Base-by-base conservation (phyloP, 2,888 invertebrate genomes). In the Chalcis sispes region DNA sequence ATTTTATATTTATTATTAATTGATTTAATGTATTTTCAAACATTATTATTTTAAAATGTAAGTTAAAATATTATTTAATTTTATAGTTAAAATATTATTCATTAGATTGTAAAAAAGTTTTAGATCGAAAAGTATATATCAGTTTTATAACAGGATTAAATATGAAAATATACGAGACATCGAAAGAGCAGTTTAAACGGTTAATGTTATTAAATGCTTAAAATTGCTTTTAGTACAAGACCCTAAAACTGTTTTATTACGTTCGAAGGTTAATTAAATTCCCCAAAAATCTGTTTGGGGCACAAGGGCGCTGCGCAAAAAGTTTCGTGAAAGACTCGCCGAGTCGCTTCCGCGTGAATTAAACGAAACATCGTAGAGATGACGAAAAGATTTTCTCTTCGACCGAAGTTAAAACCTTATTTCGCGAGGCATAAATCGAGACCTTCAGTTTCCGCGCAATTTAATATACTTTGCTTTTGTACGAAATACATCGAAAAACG, bases 361-460 rank as follows among this genome's bases (percentile, higher is more conserved):
- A n/a, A n/a, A n/a, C n/a, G n/a, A n/a, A n/a, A 10, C n/a, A 62
- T 42, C n/a, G 20, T 7, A 48, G 58, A 58, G 46, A 62, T 15
- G 48, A 25, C 7, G 32, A 67, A 61, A 74, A 74, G 42, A 32
- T 42, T 59, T 36, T 74, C 56, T 74, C 56, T 59, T 27, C 48
- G 50, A 20, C 27, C 54, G 8, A 1, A 20, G 25, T 10, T 46
- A 29, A 56, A 61, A 61, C 46, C 66, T 74, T 80, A 79, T 79
- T 77, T 80, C 54, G 46, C 62, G 72, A 56, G 69, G 70, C 77
- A 80, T 82, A 79, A 82, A 81, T 82, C 77, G 80, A 77, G 78
- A 77, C 78, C 79, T 79, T 76, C n/a, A 77, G 80, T 81, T 82
- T 81, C 79, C 81, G 75, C 77, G 52, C 79, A 80, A 81, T 82